phyloP scores from a whole-genome alignment of 2,113 vertebrate species.

The Oophaga pumilio region DNA sequence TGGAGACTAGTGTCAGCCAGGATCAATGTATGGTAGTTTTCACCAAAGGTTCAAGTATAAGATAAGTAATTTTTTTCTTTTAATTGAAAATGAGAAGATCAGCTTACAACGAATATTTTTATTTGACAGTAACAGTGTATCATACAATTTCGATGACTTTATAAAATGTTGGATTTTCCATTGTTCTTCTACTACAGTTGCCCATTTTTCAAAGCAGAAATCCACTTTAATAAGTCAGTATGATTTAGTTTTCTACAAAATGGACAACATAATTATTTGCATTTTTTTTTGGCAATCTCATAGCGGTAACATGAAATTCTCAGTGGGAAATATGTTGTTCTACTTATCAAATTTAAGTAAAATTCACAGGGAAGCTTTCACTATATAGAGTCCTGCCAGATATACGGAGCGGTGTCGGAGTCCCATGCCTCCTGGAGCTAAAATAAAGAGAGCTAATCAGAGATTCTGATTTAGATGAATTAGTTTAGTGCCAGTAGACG shows the following conservation, averaged over 20 bases:
- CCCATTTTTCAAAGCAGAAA: constrained; percentile 12
- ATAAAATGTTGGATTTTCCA: neutral
- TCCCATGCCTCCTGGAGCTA: constrained; percentile 59
- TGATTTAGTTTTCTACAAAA: constrained; percentile 28
- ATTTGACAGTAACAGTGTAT: constrained; percentile 1
- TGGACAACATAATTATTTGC: constrained; percentile 5
- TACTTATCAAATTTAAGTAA: constrained; percentile 65
- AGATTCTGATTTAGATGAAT: constrained; percentile 70
- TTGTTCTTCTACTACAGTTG: neutral
- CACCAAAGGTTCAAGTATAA: too few species aligned
- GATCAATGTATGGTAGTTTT: too few species aligned
- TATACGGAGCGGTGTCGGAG: constrained; percentile 57
- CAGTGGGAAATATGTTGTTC: constrained; percentile 62
- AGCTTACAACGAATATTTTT: neutral
- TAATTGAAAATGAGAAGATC: too few species aligned
- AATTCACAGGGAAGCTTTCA: constrained; percentile 58
- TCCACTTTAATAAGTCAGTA: constrained; percentile 1
- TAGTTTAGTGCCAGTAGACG: constrained; percentile 61
- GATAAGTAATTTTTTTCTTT: neutral
- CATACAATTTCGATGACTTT: neutral
- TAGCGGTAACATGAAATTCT: constrained; percentile 64
- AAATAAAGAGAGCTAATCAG: constrained; percentile 65
- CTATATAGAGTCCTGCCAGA: constrained; percentile 41
- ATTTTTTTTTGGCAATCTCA: constrained; percentile 58
- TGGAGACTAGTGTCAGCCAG: too few species aligned